Conservation (phyloP, 2,888 invertebrate genomes). For the Tenthredo livida region DNA sequence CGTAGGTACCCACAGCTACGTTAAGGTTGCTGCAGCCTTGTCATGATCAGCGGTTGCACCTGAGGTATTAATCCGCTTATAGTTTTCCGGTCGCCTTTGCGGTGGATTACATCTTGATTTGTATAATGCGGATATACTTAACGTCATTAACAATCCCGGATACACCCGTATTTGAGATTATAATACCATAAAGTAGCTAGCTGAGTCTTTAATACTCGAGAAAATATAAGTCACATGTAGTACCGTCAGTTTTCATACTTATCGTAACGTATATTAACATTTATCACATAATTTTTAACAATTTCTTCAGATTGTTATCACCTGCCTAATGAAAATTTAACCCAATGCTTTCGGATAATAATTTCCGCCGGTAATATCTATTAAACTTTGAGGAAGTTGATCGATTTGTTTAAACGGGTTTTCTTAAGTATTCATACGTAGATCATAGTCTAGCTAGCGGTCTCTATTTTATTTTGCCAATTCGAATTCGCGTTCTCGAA, state of each 20-base stretch:
- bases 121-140: conserved; percentile 22
- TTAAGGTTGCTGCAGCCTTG: neutral
- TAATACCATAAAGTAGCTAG: neutral
- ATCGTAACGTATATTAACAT: no score
- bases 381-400: neutral
- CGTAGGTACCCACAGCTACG: neutral
- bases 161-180: neutral
- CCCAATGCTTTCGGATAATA: no score
- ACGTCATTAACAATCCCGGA: conserved; percentile 18
- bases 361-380: no score
- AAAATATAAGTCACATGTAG: neutral
- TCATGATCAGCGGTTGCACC: neutral
- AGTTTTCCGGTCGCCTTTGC: conserved; percentile 11
- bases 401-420: conserved; percentile 14
- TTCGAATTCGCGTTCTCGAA: conserved; percentile 36
- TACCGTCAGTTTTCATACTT: no score
- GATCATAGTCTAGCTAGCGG: neutral
- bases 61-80: conserved; percentile 41
- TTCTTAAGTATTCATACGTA: neutral
- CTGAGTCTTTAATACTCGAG: neutral
- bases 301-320: no score
- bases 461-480: conserved; percentile 4
- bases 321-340: no score
- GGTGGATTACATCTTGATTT: conserved; percentile 31
- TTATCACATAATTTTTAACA: no score